Percentiles rank a stretch among this genome's conserved stretches.
These are phyloP conservation scores for Bursaphelenchus okinawaensis DNA, from an alignment of 2,888 invertebrate genomes.

Conservation along the genomic window DNA sequence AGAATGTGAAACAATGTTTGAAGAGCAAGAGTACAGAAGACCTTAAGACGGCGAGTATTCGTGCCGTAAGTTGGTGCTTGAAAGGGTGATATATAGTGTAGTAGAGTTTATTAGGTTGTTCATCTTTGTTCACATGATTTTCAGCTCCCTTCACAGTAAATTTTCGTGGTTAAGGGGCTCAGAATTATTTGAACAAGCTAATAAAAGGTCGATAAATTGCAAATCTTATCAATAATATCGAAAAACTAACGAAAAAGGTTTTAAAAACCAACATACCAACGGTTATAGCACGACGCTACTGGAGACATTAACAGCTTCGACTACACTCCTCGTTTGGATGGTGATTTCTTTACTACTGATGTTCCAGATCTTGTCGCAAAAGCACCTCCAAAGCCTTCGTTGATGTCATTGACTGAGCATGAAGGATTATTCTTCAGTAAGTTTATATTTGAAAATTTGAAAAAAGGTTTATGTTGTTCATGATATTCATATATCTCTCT, in stretches of 20 bases:
- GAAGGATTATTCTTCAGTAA: conserved; percentile 23
- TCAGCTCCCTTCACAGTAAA: conserved; percentile 8
- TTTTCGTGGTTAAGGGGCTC: too few relatives aligned
- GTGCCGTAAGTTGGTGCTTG: conserved; percentile 14
- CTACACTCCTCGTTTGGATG: conserved; percentile 26
- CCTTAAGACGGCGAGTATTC: conserved; percentile 12
- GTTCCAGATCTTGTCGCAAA: conserved; percentile 6
- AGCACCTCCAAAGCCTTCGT: conserved; percentile 15
- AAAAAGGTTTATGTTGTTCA: too few relatives aligned
- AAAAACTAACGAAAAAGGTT: too few relatives aligned
- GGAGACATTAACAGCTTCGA: not conserved
- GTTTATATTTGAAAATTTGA: too few relatives aligned
- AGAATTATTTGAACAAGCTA: too few relatives aligned
- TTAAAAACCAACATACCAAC: not conserved
- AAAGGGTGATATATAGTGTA: too few relatives aligned
- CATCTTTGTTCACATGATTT: not conserved
- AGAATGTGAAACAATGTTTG: not conserved
- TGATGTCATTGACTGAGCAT: conserved; percentile 15
- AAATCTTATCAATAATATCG: too few relatives aligned
- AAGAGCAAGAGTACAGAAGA: conserved; percentile 10
- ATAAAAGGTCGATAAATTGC: too few relatives aligned
- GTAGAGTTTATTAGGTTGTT: not conserved
- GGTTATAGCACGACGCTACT: not conserved
- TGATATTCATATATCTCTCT: too few relatives aligned
- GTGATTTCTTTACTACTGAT: conserved; percentile 26